phyloP scores from a whole-genome alignment of 2,113 vertebrate species.

The Cygnus buccinator region DNA sequence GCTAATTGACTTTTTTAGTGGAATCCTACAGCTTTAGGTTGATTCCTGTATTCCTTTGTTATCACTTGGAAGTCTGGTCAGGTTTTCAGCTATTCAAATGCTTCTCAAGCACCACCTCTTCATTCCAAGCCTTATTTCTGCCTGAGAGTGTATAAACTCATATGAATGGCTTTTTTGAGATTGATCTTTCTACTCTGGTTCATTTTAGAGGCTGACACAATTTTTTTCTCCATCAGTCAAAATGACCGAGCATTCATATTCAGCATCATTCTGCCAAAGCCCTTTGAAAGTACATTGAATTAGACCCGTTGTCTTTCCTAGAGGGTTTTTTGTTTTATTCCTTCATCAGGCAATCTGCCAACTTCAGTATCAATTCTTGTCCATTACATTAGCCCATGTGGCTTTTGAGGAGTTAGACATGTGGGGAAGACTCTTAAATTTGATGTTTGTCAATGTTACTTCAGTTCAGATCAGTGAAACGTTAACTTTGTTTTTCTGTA shows the following conservation, averaged over 20 bases:
- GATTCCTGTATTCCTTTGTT: neutral
- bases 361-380: constrained; percentile 43
- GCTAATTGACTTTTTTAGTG: neutral
- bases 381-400: neutral
- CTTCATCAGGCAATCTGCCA: constrained; percentile 62
- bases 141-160: neutral
- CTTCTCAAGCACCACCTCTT: constrained; percentile 4
- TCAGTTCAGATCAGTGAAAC: constrained; percentile 9
- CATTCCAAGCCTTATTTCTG: neutral
- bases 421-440: constrained; percentile 32
- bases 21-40: neutral
- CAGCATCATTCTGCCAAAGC: constrained; percentile 31
- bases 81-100: constrained; percentile 23
- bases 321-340: constrained; percentile 44
- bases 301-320: constrained; percentile 55
- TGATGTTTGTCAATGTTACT: constrained; percentile 34
- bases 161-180: constrained; percentile 19
- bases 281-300: constrained; percentile 28
- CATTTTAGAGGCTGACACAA: constrained; percentile 30
- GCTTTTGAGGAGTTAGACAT: constrained; percentile 26
- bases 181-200: constrained; percentile 40
- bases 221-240: constrained; percentile 49
- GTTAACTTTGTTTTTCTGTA: constrained; percentile 40
- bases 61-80: neutral
- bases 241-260: constrained; percentile 15